These are phyloP conservation scores for Psittacula cyanocephala DNA, from an alignment of 2,113 vertebrate genomes.

Conservation along the genomic window DNA sequence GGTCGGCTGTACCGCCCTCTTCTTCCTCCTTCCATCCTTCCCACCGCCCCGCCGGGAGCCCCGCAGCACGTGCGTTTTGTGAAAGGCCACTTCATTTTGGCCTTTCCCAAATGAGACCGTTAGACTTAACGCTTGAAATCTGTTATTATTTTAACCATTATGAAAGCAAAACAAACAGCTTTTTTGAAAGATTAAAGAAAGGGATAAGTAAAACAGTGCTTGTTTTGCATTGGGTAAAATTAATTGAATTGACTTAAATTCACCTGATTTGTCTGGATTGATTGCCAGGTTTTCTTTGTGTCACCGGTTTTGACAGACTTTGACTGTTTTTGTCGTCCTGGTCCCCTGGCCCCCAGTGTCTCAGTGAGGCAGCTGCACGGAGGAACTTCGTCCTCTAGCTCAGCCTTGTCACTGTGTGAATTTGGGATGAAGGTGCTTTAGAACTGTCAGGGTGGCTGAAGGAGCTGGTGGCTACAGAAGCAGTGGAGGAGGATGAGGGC, in stretches of 20 bases:
- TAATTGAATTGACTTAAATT: accelerated
- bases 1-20: accelerated
- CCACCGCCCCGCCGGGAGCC: too few species aligned
- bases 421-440: accelerated
- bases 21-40: background rate
- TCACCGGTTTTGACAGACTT: accelerated
- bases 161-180: background rate
- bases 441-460: background rate
- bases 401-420: accelerated
- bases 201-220: accelerated
- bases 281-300: accelerated
- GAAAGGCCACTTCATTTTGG: accelerated
- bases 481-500: accelerated
- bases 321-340: accelerated
- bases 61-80: accelerated
- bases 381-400: accelerated
- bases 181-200: background rate
- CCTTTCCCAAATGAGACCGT: accelerated
- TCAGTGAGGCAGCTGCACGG: accelerated
- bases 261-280: accelerated
- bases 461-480: too few species aligned
- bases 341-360: accelerated
- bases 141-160: background rate
- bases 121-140: background rate
- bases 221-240: background rate